Base-by-base conservation (phyloP, 2,888 invertebrate species). In the Sinotaia quadrata region DNA sequence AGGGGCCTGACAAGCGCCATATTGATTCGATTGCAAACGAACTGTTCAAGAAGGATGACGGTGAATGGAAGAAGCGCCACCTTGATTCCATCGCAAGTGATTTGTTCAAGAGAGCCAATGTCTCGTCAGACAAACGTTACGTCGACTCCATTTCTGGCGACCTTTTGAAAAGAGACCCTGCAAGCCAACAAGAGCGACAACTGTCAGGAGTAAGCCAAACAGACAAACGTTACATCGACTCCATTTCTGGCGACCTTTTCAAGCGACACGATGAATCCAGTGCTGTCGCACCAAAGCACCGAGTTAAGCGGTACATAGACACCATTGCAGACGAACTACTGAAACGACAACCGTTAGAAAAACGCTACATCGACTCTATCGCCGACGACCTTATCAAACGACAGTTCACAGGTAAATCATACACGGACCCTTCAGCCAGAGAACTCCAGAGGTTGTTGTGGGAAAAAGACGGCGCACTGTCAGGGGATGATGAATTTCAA, bases 211-310 rank as follows among this genome's bases (percentile, higher is more conserved):
- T n/a, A n/a, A n/a, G n/a, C n/a, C n/a, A n/a, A n/a, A n/a, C 18
- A 7, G 44, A 59, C 29, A 61, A 61, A 31, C 61, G 61, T 0
- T 21, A 61, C 51, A 24, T 62, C 2, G 62, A 62, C 51, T 62
- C 47, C 18, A 36, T 62, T 5, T 34, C 62, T 24, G 62, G 51
- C 15, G 34, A 62, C 21, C 51, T 62, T 12, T 5, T 62, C 7
- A 62, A 62, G 34, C 21, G n/a, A 31, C 24, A 12, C 47, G 47
- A 21, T 7, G 47, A 47, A 3, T 47, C 47, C 47, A 47, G n/a
- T 4, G 47, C 47, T 0, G 18, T 1, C 0, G 47, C n/a, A 2
- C 47, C 12, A n/a, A 2, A 18, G 21, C 47, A 47, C 47, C 47
- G 47, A 8, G n/a, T 4, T 8, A 37, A 59, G 21, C 59, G 41